Percentiles rank a stretch among this genome's conserved stretches.
Conservation (phyloP, 2,888 invertebrate species). For the Athalia cordata region DNA sequence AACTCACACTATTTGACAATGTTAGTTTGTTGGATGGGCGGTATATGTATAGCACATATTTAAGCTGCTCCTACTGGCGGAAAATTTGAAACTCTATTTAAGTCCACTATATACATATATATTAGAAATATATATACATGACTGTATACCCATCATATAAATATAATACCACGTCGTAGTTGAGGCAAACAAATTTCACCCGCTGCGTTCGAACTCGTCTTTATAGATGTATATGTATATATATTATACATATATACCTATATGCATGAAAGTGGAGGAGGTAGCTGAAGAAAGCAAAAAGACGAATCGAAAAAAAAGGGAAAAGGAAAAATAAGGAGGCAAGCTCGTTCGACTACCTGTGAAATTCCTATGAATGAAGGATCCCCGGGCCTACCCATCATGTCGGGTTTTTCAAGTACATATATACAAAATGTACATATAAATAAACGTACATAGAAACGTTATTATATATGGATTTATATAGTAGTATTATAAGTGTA, state of each 20-base stretch:
- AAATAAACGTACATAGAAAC: not conserved
- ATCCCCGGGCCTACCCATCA: slow-evolving; percentile 23
- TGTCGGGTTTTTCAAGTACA: slow-evolving; percentile 10
- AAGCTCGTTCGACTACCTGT: slow-evolving; percentile 70
- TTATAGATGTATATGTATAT: not conserved
- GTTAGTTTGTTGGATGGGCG: not conserved
- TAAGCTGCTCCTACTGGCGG: not conserved
- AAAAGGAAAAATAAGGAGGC: slow-evolving; percentile 47
- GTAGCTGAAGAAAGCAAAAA: slow-evolving; percentile 22
- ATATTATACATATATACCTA: not conserved
- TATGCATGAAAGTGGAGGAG: slow-evolving; percentile 1
- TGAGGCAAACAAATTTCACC: slow-evolving; percentile 24
- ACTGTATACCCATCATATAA: no score
- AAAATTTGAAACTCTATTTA: slow-evolving; percentile 39
- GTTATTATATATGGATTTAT: not conserved
- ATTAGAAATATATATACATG: no score
- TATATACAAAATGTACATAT: not conserved
- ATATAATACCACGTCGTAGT: not conserved
- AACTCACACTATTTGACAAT: not conserved
- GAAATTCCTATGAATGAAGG: slow-evolving; percentile 69
- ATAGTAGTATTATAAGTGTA: not conserved
- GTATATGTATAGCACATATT: not conserved
- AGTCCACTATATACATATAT: not conserved
- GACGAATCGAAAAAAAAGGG: not conserved
- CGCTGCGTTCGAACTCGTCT: not conserved